Base-by-base conservation (phyloP, 2,113 vertebrate species). In the Chrysemys picta region DNA sequence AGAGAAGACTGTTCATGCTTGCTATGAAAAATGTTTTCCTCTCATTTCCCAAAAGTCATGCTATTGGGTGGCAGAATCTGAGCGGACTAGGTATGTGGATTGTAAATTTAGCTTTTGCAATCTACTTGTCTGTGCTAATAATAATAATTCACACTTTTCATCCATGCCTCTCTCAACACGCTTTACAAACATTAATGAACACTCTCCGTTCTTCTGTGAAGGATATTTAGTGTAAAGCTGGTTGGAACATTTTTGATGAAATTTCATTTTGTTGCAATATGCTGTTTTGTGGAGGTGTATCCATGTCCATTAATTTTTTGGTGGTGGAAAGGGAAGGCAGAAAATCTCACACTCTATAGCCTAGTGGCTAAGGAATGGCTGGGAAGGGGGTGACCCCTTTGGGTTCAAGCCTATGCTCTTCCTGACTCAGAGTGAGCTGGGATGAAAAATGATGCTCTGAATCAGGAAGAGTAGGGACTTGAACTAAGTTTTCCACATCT, bases 171-270 rank as follows among this genome's bases (percentile, higher is more conserved):
- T 92, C 93, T 94, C 89, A 88, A 89, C 45, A n/a, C 57, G 85
- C 85, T 96, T 92, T 78, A 89, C 89, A 82, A 94, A 96, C 90
- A 93, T 91, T 56, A 96, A 96, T 91, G 94, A 94, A 90, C 94
- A 91, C 91, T 95, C 72, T 84, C 38, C 31, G 81, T 91, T 96
- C 38, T 78, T 95, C 42, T 94, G 87, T 45, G 94, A 89, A 93
- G 85, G 91, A 62, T 95, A 82, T 93, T 96, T 92, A 87, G 85
- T 47, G 85, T 42, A 80, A 38, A 88, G 69, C 89, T 82, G 90
- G 56, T 62, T 72, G n/a, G 90, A 96, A 82, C 62, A 24, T 62
- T 89, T 95, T 82, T 94, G 95, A 90, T 82, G 94, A 95, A 97
- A 95, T 88, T 65, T 90, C 85, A 90, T 53, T 89, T 96, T 85